phyloP scores from a whole-genome alignment of 2,888 invertebrate species.

The Macrophya annulata region DNA sequence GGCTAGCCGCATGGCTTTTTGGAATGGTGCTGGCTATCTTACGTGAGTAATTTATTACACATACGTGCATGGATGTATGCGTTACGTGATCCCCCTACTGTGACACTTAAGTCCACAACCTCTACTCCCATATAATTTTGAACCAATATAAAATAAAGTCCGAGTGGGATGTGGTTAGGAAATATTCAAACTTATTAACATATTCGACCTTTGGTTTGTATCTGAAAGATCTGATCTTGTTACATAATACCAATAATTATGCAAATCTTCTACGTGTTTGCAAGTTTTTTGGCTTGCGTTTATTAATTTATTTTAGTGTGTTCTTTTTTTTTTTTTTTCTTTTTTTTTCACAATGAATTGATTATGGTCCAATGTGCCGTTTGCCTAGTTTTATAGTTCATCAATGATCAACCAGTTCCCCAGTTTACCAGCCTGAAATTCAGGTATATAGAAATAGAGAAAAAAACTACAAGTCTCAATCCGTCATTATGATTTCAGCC shows the following conservation, averaged over 20 bases:
- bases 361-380: background rate
- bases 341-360: background rate
- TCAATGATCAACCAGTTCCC: background rate
- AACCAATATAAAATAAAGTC: background rate
- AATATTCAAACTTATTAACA: background rate
- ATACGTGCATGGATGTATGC: background rate
- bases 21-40: constrained; percentile 64
- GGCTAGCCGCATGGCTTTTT: constrained; percentile 65
- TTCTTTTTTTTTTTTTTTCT: background rate
- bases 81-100: background rate
- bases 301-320: background rate
- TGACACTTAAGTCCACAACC: background rate
- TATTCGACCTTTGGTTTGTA: background rate
- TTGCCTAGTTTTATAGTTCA: constrained; percentile 18
- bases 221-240: constrained; percentile 57
- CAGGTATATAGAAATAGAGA: constrained; percentile 30
- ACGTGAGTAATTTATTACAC: constrained; percentile 68
- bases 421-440: background rate
- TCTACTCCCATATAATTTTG: background rate
- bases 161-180: constrained; percentile 5
- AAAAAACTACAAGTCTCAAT: background rate
- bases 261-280: constrained; percentile 19
- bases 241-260: constrained; percentile 63
- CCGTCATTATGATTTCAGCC: constrained; percentile 80
- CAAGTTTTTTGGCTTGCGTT: background rate